These are phyloP conservation scores for Trichomycterus rosablanca DNA, from an alignment of 2,113 vertebrate species.

Conservation along the genomic window DNA sequence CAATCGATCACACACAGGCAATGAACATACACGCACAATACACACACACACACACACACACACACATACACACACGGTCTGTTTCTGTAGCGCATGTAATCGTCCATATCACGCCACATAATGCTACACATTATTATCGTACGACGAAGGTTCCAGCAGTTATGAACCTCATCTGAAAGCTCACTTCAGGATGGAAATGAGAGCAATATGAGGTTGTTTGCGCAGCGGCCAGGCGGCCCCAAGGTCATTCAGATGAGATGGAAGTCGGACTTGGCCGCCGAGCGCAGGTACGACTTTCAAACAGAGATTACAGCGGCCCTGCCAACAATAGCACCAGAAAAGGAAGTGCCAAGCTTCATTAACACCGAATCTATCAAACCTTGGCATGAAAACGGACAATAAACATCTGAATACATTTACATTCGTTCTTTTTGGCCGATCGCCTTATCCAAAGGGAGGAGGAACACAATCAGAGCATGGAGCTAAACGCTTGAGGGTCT, in stretches of 20 bases:
- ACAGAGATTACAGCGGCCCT: conserved; percentile 8
- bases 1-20: conserved; percentile 23
- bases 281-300: conserved; percentile 19
- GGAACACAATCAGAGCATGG: conserved; percentile 1
- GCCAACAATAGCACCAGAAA: conserved; percentile 37
- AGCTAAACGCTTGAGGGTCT: conserved; percentile 4
- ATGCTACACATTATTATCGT: conserved; percentile 21
- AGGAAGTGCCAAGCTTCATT: conserved; percentile 34
- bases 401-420: conserved; percentile 35
- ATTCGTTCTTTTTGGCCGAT: conserved; percentile 19
- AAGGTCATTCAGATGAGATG: conserved; percentile 21
- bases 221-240: conserved; percentile 10
- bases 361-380: conserved; percentile 28
- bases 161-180: conserved; percentile 11
- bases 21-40: conserved; percentile 24
- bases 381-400: conserved; percentile 26
- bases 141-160: conserved; percentile 12
- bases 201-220: conserved; percentile 28
- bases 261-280: conserved; percentile 22
- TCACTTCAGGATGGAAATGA: conserved; percentile 26
- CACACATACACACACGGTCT: conserved; percentile 17
- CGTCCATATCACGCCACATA: conserved; percentile 24
- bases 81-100: conserved; percentile 24
- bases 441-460: conserved; percentile 5
- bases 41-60: conserved; percentile 19